Evolutionary conservation across 2,888 invertebrate species (phyloP).

Genomic region (Drosophila barbarae): DNA sequence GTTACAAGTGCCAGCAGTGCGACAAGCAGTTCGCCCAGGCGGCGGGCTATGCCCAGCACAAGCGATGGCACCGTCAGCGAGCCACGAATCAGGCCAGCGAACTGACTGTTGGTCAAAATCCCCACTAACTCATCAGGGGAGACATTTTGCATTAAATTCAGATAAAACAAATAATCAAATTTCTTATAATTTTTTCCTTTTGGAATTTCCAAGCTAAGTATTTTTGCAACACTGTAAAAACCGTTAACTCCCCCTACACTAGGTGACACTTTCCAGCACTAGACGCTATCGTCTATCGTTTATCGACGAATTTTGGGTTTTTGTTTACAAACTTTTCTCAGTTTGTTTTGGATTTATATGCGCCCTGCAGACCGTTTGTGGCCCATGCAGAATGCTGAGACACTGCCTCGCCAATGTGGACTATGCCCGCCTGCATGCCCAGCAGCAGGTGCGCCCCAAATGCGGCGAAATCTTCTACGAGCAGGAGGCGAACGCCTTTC

Average conservation of each 20-base stretch:
- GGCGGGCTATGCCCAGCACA: conserved; percentile 72
- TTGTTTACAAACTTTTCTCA: conserved; percentile 14
- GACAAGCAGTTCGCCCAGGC: conserved; percentile 66
- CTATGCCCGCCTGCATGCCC: conserved; percentile 51
- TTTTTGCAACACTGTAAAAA: neutral
- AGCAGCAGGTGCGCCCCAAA: conserved; percentile 54
- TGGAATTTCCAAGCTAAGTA: neutral
- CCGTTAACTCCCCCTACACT: neutral
- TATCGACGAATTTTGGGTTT: conserved; percentile 4
- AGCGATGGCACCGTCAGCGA: conserved; percentile 61
- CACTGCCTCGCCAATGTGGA: conserved; percentile 60
- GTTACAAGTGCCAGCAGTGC: conserved; percentile 65
- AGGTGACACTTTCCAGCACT: neutral
- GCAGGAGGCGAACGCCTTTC: conserved; percentile 51
- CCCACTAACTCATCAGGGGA: neutral
- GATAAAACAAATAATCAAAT: too few relatives aligned
- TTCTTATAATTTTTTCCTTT: neutral
- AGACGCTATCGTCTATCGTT: neutral
- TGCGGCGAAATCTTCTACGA: conserved; percentile 68
- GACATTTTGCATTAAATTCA: neutral
- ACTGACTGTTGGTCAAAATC: neutral
- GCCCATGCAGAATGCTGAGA: conserved; percentile 55
- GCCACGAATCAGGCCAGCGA: conserved; percentile 24
- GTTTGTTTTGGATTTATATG: conserved; percentile 17
- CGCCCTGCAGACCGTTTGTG: conserved; percentile 4